Evolutionary conservation across 2,888 invertebrate genomes (phyloP).

Genomic region (Stratiomys singularior): DNA sequence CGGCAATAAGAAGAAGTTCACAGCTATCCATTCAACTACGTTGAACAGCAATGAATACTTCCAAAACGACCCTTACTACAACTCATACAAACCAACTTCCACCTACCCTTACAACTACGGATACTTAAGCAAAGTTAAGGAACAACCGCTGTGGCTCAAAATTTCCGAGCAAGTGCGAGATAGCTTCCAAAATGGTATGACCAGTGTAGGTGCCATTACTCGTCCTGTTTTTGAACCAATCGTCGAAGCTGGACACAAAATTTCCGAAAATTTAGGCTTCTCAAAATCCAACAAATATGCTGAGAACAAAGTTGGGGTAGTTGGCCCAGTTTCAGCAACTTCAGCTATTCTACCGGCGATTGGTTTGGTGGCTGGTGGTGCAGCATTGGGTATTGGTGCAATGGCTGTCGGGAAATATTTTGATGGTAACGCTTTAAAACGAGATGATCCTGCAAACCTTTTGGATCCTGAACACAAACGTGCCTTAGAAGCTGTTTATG

Average conservation of each 20-base stretch:
- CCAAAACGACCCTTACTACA: constrained; percentile 65
- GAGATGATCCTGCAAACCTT: constrained; percentile 59
- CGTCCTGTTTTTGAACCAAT: constrained; percentile 74
- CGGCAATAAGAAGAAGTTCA: constrained; percentile 58
- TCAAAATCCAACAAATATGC: constrained; percentile 66
- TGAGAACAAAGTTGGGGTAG: constrained; percentile 75
- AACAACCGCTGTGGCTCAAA: constrained; percentile 77
- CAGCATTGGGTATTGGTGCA: constrained; percentile 82
- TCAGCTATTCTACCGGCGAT: constrained; percentile 79
- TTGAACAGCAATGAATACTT: constrained; percentile 63
- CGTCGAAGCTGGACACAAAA: constrained; percentile 82
- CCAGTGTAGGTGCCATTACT: constrained; percentile 70
- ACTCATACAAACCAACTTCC: constrained; percentile 67
- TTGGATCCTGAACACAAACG: constrained; percentile 70
- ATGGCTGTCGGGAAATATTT: constrained; percentile 80
- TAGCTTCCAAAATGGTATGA: constrained; percentile 76
- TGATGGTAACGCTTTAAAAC: constrained; percentile 68
- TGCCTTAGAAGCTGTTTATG: constrained; percentile 61
- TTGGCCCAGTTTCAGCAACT: constrained; percentile 66
- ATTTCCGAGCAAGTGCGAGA: constrained; percentile 79
- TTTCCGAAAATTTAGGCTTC: constrained; percentile 79
- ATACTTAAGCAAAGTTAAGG: constrained; percentile 69
- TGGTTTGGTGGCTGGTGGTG: constrained; percentile 83
- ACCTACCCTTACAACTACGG: constrained; percentile 73
- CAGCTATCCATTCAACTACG: constrained; percentile 46